Evolutionary conservation across 2,797 vertebrate genomes (phyloP).

Genomic region (Falco columbarius): DNA sequence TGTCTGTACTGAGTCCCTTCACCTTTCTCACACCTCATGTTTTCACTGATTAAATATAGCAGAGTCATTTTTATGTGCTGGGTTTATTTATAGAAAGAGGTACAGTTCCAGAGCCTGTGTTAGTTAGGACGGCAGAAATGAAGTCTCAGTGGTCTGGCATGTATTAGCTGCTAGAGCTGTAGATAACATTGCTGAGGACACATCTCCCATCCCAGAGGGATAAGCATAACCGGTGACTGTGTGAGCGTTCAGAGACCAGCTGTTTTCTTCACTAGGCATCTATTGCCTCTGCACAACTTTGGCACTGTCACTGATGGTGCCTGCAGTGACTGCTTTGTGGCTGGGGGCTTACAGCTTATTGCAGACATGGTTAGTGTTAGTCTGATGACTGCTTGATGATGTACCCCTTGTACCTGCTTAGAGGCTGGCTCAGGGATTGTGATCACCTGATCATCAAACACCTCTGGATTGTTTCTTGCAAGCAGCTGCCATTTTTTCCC

Average conservation of each 20-base stretch:
- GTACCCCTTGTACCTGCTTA: rapidly evolving
- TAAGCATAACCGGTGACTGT: neutral
- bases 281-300: neutral
- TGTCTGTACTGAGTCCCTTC: neutral
- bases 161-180: neutral
- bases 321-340: neutral
- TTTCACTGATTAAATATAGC: conserved; percentile 42
- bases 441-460: neutral
- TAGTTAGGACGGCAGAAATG: neutral
- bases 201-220: neutral
- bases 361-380: neutral
- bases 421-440: neutral
- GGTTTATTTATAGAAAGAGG: conserved; percentile 56
- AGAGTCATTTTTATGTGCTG: neutral
- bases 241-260: neutral
- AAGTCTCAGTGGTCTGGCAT: neutral
- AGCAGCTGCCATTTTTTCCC: neutral
- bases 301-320: neutral
- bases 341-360: neutral
- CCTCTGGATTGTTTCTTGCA: neutral
- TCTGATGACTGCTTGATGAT: neutral
- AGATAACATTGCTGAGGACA: neutral
- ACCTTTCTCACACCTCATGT: neutral
- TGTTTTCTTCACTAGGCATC: neutral
- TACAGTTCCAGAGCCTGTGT: neutral